phyloP scores from a whole-genome alignment of 2,797 vertebrate species.

The Microcaecilia unicolor region DNA sequence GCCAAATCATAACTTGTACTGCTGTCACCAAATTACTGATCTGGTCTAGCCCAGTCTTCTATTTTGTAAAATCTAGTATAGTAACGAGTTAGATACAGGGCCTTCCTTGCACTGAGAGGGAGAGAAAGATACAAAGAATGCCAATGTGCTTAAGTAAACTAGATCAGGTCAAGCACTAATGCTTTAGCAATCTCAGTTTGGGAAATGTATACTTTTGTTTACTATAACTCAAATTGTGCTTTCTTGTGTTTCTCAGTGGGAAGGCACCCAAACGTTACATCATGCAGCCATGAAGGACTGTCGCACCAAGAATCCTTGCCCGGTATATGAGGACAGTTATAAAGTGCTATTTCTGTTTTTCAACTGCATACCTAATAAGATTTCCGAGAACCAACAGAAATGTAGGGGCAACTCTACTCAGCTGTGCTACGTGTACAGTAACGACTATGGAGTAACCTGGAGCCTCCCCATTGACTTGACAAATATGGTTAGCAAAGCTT shows the following conservation, averaged over 20 bases:
- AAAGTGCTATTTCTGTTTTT: constrained; percentile 67
- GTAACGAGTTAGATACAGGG: too few species aligned
- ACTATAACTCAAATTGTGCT: too few species aligned
- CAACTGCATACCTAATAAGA: constrained; percentile 44
- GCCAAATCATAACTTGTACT: too few species aligned
- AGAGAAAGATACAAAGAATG: too few species aligned
- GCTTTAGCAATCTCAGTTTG: too few species aligned
- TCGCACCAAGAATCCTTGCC: constrained; percentile 74
- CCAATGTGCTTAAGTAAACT: too few species aligned
- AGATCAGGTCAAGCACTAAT: too few species aligned
- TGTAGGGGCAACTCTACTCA: constrained; percentile 52
- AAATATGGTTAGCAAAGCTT: constrained; percentile 42
- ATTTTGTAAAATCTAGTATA: too few species aligned
- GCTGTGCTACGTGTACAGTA: constrained; percentile 60
- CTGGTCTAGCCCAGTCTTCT: too few species aligned
- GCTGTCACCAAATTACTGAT: too few species aligned
- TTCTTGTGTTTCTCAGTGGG: background rate
- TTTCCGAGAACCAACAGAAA: constrained; percentile 51
- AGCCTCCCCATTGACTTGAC: constrained; percentile 51
- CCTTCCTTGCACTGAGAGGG: too few species aligned
- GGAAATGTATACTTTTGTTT: too few species aligned
- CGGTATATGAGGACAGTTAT: constrained; percentile 55
- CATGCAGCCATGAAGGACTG: constrained; percentile 14
- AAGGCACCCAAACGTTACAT: background rate
- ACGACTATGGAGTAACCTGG: constrained; percentile 60